Conservation (phyloP, 2,113 vertebrate species). For the Hyaena hyaena region DNA sequence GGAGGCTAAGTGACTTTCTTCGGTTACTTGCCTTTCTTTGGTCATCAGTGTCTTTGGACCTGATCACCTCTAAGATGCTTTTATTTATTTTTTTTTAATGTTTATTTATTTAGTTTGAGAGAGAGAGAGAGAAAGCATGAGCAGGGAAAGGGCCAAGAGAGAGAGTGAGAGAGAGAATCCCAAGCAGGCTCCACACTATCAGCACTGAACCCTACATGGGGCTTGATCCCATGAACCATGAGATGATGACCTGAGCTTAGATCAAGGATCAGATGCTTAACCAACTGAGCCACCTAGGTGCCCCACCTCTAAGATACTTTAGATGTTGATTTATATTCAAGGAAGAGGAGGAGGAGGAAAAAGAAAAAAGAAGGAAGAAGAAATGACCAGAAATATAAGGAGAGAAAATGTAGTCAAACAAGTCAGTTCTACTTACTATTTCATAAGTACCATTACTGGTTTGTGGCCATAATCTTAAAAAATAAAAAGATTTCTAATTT, state of each 20-base stretch:
- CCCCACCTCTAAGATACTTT: neutral
- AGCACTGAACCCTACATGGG: too few species aligned
- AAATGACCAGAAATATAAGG: neutral
- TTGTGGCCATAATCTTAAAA: neutral
- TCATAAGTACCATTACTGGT: neutral
- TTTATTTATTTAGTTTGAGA: too few species aligned
- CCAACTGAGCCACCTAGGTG: too few species aligned
- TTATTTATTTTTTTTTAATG: too few species aligned
- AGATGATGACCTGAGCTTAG: too few species aligned
- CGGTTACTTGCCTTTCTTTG: neutral
- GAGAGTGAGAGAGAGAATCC: too few species aligned
- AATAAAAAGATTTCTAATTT: neutral
- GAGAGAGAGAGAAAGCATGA: too few species aligned
- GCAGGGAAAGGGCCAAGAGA: too few species aligned
- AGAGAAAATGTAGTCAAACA: neutral
- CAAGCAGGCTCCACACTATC: too few species aligned
- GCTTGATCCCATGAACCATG: too few species aligned
- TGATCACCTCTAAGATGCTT: neutral
- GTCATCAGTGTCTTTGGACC: neutral
- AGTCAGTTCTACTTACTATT: neutral
- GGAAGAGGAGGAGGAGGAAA: neutral
- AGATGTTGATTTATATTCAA: neutral
- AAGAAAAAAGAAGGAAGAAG: neutral
- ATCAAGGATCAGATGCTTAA: too few species aligned
- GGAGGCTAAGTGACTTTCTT: fast-evolving